Evolutionary conservation across 64 coral and sea anemone species (phyloP).

Genomic region (Astreopora myriophthalma): DNA sequence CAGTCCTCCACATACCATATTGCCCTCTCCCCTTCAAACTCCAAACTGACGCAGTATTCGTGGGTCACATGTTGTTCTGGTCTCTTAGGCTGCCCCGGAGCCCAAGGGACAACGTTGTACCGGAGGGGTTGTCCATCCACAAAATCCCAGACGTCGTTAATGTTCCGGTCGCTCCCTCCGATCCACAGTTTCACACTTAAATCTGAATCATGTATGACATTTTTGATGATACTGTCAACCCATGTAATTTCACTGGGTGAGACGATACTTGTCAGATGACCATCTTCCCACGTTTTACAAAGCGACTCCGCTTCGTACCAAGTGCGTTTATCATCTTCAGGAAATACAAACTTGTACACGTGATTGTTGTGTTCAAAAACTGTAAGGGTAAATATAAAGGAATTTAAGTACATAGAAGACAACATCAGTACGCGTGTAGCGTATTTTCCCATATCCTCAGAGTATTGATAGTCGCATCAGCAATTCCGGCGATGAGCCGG

Average conservation of each 20-base stretch:
- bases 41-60: constrained; percentile 71
- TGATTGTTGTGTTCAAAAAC: constrained; percentile 59
- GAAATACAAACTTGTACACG: constrained; percentile 73
- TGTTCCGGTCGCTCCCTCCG: constrained; percentile 61
- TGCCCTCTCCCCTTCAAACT: constrained; percentile 23
- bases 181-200: constrained; percentile 43
- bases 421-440: no score
- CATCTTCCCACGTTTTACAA: constrained; percentile 28
- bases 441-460: no score
- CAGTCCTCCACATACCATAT: constrained; percentile 88
- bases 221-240: constrained; percentile 15
- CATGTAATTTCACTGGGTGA: constrained; percentile 51
- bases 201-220: background rate
- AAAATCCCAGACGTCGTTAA: constrained; percentile 76
- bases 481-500: no score
- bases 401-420: no score
- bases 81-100: constrained; percentile 72
- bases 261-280: constrained; percentile 70
- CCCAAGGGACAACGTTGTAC: constrained; percentile 75
- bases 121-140: constrained; percentile 70
- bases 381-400: no score
- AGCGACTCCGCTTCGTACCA: constrained; percentile 66
- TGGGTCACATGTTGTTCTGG: constrained; percentile 43
- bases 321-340: constrained; percentile 59
- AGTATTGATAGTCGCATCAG: no score